These are phyloP conservation scores for Carcinoscorpius rotundicauda DNA, from an alignment of 1,140 invertebrate genomes.

Conservation along the genomic window DNA sequence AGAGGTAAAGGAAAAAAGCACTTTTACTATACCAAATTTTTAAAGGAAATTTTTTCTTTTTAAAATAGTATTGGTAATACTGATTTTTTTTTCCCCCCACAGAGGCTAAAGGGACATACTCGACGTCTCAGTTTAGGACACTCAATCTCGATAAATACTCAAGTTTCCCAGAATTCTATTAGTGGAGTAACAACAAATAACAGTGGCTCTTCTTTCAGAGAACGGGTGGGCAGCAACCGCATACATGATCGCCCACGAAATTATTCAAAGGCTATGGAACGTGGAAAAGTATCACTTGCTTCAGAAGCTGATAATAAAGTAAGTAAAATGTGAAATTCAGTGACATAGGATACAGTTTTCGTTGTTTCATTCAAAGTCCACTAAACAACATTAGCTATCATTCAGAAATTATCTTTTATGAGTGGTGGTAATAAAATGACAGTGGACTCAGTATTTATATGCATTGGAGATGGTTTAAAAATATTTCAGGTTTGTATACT, in stretches of 20 bases:
- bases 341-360: no score
- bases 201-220: constrained; percentile 44
- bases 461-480: no score
- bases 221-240: constrained; percentile 71
- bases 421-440: no score
- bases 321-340: constrained; percentile 18
- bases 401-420: no score
- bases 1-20: no score
- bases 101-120: not conserved
- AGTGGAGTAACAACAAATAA: no score
- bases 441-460: no score
- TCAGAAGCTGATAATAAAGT: constrained; percentile 36
- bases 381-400: no score
- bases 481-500: no score
- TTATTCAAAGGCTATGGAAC: constrained; percentile 48
- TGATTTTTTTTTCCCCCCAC: not conserved
- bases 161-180: not conserved
- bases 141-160: not conserved
- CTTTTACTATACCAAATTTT: not conserved
- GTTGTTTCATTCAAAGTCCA: no score
- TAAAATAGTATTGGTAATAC: not conserved
- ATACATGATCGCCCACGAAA: constrained; percentile 65
- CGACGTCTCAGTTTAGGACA: constrained; percentile 18
- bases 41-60: not conserved
- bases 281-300: constrained; percentile 45